Conservation (phyloP, 1,140 invertebrate genomes). For the Goniozus legneri region DNA sequence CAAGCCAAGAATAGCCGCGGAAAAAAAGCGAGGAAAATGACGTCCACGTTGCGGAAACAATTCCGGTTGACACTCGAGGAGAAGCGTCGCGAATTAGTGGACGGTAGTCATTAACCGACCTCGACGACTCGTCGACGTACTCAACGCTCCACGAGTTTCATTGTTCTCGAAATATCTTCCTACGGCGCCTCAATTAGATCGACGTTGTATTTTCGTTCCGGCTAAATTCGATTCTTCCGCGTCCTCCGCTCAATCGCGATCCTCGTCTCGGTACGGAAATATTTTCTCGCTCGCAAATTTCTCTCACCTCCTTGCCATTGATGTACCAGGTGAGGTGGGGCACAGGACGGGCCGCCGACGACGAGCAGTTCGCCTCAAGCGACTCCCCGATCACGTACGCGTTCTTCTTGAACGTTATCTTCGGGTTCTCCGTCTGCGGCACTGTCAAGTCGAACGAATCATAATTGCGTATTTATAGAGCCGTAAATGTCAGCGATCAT, state of each 20-base stretch:
- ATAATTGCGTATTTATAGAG: no score
- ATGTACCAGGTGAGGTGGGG: constrained; percentile 80
- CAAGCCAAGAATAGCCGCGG: no score
- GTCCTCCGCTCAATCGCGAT: neutral
- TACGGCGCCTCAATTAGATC: neutral
- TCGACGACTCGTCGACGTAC: no score
- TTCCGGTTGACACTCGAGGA: no score
- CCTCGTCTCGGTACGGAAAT: neutral
- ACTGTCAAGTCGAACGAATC: no score
- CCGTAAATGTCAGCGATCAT: no score
- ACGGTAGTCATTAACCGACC: no score
- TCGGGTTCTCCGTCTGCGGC: constrained; percentile 66
- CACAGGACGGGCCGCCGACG: constrained; percentile 67
- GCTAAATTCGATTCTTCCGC: neutral
- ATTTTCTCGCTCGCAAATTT: constrained; percentile 10
- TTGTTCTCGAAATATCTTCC: neutral
- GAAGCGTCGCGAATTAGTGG: no score
- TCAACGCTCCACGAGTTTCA: no score
- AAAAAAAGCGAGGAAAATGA: no score
- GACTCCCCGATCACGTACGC: constrained; percentile 66
- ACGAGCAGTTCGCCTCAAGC: constrained; percentile 74
- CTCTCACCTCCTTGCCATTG: constrained; percentile 72
- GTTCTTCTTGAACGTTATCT: constrained; percentile 68
- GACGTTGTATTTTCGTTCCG: neutral
- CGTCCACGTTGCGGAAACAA: no score